Evolutionary conservation across 1,140 invertebrate genomes (phyloP), one percentile per base, ranked within the genome.

Genomic region (Hylyphantes graminicola): DNA sequence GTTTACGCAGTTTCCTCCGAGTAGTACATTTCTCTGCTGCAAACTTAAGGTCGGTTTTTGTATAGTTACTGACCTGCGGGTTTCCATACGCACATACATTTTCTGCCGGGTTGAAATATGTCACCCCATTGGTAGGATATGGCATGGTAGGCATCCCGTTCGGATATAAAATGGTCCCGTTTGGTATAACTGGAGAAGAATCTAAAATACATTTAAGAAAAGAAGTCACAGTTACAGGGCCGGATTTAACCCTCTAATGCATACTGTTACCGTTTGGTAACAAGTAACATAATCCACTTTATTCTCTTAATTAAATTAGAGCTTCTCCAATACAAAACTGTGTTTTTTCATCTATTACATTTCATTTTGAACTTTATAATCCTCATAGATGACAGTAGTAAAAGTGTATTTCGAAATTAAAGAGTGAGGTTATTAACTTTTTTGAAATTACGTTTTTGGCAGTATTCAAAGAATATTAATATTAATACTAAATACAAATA

Each of bases 121-220:
- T 91, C 90, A 92, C 90, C 19, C 92, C 92, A 90, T 92, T 92
- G 11, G 63, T 48, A 80, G 92, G 92, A 87, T 92, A 92, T 76
- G 92, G 90, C 8, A 73, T n/a, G 77, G 90, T 90, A 11, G 89
- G 91, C 87, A 91, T 87, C 88, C 92, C 92, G 89, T 92, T 92
- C 78, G 91, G 87, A 78, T 92, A 93, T 85, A 92, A 90, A 78
- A 92, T 91, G 85, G 91, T 90, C 88, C 90, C 92, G 76, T 90
- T 91, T 85, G 91, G 90, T 86, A 92, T 89, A 81, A 89, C 86
- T 48, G 88, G 86, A 85, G 89, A 86, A 87, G 87, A 79, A 87
- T 88, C 87, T 86, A 53, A 21, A 50, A 15, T 2, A 21, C 10
- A 21, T 2, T 15, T 17, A 15, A 21, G 63, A 53, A 67, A 21